Base-by-base conservation (phyloP, 2,888 invertebrate species). In the Caenorhabditis sulstoni region DNA sequence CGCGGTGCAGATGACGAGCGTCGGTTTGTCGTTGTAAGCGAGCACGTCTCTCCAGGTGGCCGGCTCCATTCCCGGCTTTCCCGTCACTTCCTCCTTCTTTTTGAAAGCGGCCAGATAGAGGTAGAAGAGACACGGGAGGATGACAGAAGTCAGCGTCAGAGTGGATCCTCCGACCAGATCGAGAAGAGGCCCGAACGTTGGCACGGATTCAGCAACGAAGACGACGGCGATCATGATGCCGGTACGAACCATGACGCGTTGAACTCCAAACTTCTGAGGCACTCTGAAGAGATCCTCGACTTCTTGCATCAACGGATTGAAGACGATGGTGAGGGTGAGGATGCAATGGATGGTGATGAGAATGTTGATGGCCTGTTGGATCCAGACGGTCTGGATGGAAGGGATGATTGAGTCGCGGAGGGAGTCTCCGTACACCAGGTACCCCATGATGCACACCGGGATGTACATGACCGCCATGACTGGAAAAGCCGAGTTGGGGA, bases 271-370 rank as follows among this genome's bases (percentile, higher is more conserved):
- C 23, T 81, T 75, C 35, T 88, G 88, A 9, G 89, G 89, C 7
- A 87, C 84, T 7, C 79, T 68, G 80, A 88, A 85, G 8, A 89
- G 41, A 49, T 88, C 88, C 62, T 89, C 89, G 52, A 87, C 82
- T 65, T 87, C 88, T 76, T 89, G 89, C 62, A 83, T 89, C 29
- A 89, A 53, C 9, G 89, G 89, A 55, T 88, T 89, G 76, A 88
- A 85, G 47, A 88, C 87, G 49, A 88, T 86, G 11, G 87, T 88
- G 37, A 88, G 77, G 8, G 89, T 87, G 18, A 89, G 80, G 35
- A 88, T 85, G 67, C 87, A 87, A 61, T 89, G 89, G 18, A 88
- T 55, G n/a, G 88, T 87, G 73, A 89, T 89, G 49, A 89, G 79
- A 8, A 89, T 66, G 79, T 89, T 89, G 64, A 88, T 86, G 20